Conservation (phyloP, 2,797 vertebrate species). For the Telmatherina bonti region DNA sequence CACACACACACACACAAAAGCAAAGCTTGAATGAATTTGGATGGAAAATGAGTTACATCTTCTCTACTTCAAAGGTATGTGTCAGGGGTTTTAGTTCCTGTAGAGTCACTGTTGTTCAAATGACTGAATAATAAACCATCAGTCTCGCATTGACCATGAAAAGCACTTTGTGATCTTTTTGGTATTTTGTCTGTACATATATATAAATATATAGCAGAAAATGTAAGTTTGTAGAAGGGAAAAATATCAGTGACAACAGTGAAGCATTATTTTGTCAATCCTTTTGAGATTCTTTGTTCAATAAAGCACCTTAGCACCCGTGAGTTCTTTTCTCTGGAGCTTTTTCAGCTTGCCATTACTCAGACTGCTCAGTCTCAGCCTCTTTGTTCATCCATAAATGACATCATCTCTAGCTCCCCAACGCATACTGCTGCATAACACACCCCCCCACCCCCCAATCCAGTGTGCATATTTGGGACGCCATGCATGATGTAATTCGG, state of each 20-base stretch:
- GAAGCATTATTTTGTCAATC: slow-evolving; percentile 78
- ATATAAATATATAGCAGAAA: slow-evolving; percentile 32
- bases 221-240: slow-evolving; percentile 55
- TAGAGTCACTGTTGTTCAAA: slow-evolving; percentile 55
- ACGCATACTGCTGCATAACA: slow-evolving; percentile 64
- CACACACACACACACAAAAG: slow-evolving; percentile 26
- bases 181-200: slow-evolving; percentile 42
- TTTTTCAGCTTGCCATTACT: slow-evolving; percentile 58
- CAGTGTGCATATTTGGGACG: slow-evolving; percentile 62
- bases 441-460: slow-evolving; percentile 34
- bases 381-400: slow-evolving; percentile 79
- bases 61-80: slow-evolving; percentile 42
- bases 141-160: slow-evolving; percentile 61
- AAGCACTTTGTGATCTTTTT: slow-evolving; percentile 64
- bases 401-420: slow-evolving; percentile 78
- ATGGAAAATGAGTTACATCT: slow-evolving; percentile 36
- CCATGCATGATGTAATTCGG: slow-evolving; percentile 67
- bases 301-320: slow-evolving; percentile 89
- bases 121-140: slow-evolving; percentile 43
- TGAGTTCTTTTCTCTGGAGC: slow-evolving; percentile 65
- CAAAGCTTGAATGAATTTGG: slow-evolving; percentile 54
- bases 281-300: slow-evolving; percentile 79
- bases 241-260: slow-evolving; percentile 63
- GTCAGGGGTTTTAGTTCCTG: slow-evolving; percentile 61
- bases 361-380: slow-evolving; percentile 64